Conservation (phyloP, 1,140 invertebrate genomes). For the Neelides sp. region DNA sequence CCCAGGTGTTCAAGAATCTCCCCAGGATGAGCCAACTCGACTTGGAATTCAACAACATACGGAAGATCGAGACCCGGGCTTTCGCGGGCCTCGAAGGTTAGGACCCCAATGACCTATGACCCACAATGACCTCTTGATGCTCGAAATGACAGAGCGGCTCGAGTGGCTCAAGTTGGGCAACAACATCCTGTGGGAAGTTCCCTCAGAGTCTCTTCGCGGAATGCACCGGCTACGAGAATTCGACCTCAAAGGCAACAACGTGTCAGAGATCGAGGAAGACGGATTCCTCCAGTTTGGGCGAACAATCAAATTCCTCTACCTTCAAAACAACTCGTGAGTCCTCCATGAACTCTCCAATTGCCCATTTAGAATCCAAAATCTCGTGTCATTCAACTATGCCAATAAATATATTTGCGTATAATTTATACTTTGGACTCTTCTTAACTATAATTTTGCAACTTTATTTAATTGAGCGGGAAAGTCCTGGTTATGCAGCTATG, state of each 20-base stretch:
- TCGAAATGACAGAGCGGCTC: slow-evolving; percentile 52
- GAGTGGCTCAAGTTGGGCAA: slow-evolving; percentile 75
- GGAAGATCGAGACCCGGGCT: slow-evolving; percentile 61
- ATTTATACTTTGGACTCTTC: no score
- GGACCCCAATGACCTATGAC: no score
- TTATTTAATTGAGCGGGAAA: no score
- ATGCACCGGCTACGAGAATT: slow-evolving; percentile 72
- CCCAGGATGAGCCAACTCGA: slow-evolving; percentile 67
- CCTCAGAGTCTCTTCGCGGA: slow-evolving; percentile 61
- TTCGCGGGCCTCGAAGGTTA: slow-evolving; percentile 73
- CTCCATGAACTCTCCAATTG: no score
- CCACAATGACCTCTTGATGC: neutral
- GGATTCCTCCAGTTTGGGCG: slow-evolving; percentile 81
- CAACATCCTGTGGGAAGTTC: slow-evolving; percentile 68
- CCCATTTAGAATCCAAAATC: no score
- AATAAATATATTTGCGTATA: no score
- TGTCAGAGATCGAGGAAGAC: slow-evolving; percentile 63
- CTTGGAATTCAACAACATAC: slow-evolving; percentile 70
- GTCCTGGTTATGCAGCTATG: neutral
- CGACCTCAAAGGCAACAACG: slow-evolving; percentile 74
- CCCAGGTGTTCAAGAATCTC: slow-evolving; percentile 64
- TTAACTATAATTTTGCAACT: no score
- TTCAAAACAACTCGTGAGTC: slow-evolving; percentile 79
- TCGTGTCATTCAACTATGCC: no score
- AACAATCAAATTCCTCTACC: slow-evolving; percentile 75